These are phyloP conservation scores for Bombus vancouverensis DNA, from an alignment of 1,140 invertebrate genomes.

Conservation along the genomic window DNA sequence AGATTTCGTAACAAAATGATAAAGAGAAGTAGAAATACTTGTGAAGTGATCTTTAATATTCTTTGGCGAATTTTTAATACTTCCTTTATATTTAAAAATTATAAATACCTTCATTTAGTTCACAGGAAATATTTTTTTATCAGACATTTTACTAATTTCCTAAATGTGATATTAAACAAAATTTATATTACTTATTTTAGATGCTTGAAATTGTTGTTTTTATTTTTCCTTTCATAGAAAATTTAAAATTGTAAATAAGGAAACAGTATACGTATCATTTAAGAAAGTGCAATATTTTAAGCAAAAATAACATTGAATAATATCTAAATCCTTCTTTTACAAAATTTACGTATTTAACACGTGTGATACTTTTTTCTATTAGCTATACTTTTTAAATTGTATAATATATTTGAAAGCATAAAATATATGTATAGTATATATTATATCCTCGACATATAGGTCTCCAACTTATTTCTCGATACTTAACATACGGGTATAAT, in stretches of 20 bases:
- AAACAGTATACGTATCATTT: neutral
- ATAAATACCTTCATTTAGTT: conserved; percentile 7
- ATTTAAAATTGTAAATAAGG: neutral
- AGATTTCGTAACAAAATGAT: neutral
- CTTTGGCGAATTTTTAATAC: no score
- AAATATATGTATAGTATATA: neutral
- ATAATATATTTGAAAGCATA: conserved; percentile 21
- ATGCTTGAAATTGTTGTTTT: neutral
- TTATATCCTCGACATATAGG: neutral
- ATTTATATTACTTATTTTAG: neutral
- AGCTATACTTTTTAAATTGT: conserved; percentile 16
- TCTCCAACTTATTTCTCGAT: conserved; percentile 10
- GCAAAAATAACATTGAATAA: neutral
- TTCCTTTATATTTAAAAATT: neutral
- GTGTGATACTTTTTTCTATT: conserved; percentile 2
- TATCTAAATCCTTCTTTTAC: conserved; percentile 11
- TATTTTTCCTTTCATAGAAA: neutral
- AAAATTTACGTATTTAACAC: neutral
- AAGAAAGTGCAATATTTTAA: conserved; percentile 34
- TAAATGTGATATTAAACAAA: neutral
- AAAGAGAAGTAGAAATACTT: neutral
- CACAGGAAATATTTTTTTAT: neutral
- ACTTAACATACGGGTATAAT: conserved; percentile 10
- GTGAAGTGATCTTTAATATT: no score
- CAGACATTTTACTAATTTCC: neutral